Conservation (phyloP, 2,888 invertebrate genomes). For the Harmothoe impar region DNA sequence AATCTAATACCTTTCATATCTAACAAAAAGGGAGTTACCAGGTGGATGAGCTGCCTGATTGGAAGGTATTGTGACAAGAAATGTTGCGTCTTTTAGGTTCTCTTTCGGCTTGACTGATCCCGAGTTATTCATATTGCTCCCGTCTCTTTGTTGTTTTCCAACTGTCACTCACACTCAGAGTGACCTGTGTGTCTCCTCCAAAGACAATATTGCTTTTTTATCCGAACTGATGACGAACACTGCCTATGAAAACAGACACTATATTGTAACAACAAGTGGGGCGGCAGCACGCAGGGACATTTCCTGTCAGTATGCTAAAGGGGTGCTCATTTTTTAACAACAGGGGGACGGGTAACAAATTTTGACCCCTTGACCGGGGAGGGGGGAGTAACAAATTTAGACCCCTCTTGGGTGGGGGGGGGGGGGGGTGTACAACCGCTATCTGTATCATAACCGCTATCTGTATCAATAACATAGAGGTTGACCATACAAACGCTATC, state of each 20-base stretch:
- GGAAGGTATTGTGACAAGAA: too few species aligned
- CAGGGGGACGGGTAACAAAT: not conserved
- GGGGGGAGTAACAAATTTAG: too few species aligned
- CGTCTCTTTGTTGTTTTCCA: not conserved
- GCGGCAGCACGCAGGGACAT: not conserved
- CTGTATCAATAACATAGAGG: too few species aligned
- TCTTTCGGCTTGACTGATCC: slow-evolving; percentile 41
- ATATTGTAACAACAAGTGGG: not conserved
- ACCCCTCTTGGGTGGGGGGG: not conserved
- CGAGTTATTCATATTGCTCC: not conserved
- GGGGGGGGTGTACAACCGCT: too few species aligned
- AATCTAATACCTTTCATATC: too few species aligned
- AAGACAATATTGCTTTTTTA: not conserved
- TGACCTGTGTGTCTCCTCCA: not conserved
- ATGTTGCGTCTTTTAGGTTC: not conserved
- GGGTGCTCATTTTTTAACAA: too few species aligned
- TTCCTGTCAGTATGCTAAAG: not conserved
- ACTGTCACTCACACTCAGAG: not conserved
- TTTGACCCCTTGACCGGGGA: too few species aligned
- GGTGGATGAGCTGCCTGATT: too few species aligned
- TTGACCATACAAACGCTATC: too few species aligned
- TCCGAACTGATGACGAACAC: not conserved
- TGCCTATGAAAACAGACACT: not conserved
- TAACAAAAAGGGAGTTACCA: too few species aligned
- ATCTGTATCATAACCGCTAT: too few species aligned